Percentiles rank a stretch among this genome's conserved stretches.
phyloP scores from a whole-genome alignment of 2,888 invertebrate genomes.

The Carabus problematicus region DNA sequence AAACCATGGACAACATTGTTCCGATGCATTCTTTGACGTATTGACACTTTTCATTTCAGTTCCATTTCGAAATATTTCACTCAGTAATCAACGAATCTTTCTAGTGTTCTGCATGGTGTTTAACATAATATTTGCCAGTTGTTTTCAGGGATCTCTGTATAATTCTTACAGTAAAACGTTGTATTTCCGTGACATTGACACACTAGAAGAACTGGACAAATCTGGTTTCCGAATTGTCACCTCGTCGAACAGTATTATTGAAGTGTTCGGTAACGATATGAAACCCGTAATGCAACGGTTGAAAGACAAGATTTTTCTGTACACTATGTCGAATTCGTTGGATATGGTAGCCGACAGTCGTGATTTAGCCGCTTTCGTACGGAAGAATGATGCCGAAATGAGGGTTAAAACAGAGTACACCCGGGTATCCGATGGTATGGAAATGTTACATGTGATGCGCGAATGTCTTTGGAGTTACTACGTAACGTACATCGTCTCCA shows the following conservation, averaged over 20 bases:
- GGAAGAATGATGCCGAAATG: conserved; percentile 54
- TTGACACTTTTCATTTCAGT: conserved; percentile 25
- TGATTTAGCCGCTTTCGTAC: conserved; percentile 52
- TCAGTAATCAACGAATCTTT: conserved; percentile 49
- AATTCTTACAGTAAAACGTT: conserved; percentile 57
- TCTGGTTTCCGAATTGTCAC: conserved; percentile 57
- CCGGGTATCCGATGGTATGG: conserved; percentile 47
- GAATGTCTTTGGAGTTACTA: conserved; percentile 60
- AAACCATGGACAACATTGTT: background rate
- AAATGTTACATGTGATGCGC: conserved; percentile 57
- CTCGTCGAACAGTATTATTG: conserved; percentile 51
- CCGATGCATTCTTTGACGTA: conserved; percentile 31
- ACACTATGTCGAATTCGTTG: conserved; percentile 3
- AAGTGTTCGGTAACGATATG: conserved; percentile 53
- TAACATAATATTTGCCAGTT: conserved; percentile 56
- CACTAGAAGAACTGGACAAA: conserved; percentile 57
- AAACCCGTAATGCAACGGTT: conserved; percentile 39
- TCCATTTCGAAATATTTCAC: conserved; percentile 2
- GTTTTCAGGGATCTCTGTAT: conserved; percentile 59
- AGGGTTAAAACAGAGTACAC: conserved; percentile 37
- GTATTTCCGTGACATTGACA: conserved; percentile 59
- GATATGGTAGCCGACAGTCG: conserved; percentile 20
- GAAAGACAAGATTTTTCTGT: conserved; percentile 14
- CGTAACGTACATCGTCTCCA: conserved; percentile 59
- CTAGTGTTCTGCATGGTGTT: conserved; percentile 54